A percentile compares a stretch with the other conserved stretches of the same genome.
phyloP scores from a whole-genome alignment of 2,797 vertebrate species.

The Oreochromis mossambicus region DNA sequence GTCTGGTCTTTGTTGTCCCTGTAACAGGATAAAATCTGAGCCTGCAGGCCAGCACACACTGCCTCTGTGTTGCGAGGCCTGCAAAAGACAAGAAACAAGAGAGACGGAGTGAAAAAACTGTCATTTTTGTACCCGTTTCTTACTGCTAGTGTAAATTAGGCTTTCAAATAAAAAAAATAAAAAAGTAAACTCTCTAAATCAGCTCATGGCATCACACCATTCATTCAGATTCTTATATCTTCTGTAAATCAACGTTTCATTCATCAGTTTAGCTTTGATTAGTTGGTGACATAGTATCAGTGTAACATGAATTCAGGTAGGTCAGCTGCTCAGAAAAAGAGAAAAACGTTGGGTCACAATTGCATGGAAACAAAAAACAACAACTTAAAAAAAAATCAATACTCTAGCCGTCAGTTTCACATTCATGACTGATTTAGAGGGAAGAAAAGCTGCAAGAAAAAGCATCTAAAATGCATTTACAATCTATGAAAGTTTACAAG shows the following conservation, averaged over 20 bases:
- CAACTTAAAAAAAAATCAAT: background rate
- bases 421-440: background rate
- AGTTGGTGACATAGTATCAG: background rate
- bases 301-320: background rate
- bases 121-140: background rate
- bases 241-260: background rate
- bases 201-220: background rate
- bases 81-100: background rate
- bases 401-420: background rate
- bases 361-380: background rate
- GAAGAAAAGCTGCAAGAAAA: background rate
- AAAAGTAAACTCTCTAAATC: background rate
- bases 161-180: background rate
- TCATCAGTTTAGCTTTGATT: background rate
- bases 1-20: constrained; percentile 80
- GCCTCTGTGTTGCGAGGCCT: constrained; percentile 82
- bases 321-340: background rate
- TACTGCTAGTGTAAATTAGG: background rate
- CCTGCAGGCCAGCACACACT: constrained; percentile 83
- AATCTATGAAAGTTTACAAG: background rate
- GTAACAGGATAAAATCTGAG: constrained; percentile 88
- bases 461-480: background rate
- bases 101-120: background rate
- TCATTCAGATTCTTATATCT: background rate
- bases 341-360: background rate